Conservation (phyloP, 1,140 invertebrate genomes). For the Holcopasites calliopsidis region DNA sequence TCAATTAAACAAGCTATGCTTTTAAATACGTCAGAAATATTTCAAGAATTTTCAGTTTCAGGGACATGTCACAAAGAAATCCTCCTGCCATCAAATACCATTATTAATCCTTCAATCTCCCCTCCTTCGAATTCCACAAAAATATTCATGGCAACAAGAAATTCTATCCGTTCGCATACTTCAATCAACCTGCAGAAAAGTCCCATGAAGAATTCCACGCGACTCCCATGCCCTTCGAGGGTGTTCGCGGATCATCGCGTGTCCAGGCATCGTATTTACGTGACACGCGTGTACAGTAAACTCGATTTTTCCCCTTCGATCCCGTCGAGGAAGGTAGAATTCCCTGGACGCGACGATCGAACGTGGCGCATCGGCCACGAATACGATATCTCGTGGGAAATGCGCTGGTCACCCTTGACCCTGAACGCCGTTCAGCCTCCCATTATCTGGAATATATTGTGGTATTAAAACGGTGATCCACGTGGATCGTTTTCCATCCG, state of each 20-base stretch:
- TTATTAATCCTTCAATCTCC: not conserved
- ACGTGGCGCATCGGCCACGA: conserved; percentile 25
- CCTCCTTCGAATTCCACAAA: not conserved
- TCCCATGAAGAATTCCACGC: too few relatives aligned
- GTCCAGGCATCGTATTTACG: not conserved
- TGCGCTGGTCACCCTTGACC: conserved; percentile 40
- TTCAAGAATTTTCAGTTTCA: too few relatives aligned
- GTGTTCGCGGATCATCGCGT: not conserved
- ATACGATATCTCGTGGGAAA: conserved; percentile 13
- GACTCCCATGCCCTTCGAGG: too few relatives aligned
- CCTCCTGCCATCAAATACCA: not conserved
- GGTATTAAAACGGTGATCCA: conserved; percentile 32
- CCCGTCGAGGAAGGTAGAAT: conserved; percentile 15
- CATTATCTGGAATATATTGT: conserved; percentile 50
- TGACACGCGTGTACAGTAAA: not conserved
- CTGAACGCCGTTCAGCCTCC: conserved; percentile 40
- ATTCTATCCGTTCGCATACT: not conserved
- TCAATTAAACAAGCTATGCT: too few relatives aligned
- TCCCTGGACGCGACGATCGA: conserved; percentile 3
- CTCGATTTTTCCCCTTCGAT: too few relatives aligned
- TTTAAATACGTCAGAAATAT: too few relatives aligned
- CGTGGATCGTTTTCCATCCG: not conserved
- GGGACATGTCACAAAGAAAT: too few relatives aligned
- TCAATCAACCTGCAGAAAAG: too few relatives aligned
- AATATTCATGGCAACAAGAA: not conserved